Base-by-base conservation (phyloP, 2,888 invertebrate genomes). In the Antheraea yamamai region DNA sequence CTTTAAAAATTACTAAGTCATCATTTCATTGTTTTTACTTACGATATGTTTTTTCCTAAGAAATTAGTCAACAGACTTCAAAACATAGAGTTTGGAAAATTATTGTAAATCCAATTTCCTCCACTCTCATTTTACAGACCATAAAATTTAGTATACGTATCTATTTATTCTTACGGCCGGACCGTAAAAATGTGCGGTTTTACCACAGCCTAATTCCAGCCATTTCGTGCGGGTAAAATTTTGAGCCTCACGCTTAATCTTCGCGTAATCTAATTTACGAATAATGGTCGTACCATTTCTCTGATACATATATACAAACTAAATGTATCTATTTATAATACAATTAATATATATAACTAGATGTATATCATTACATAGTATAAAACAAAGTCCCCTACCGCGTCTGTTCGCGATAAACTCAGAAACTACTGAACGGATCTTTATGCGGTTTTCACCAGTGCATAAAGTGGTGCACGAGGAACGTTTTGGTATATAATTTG, bases 81-180 rank as follows among this genome's bases (percentile, higher is more conserved):
- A 18, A 35, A 51, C 55, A 68, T n/a, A 55, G 39, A n/a, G 20
- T 35, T 35, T 66, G 75, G 74, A 73, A 79, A 80, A 82, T 81
- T 83, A 83, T 80, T 79, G 80, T 80, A 80, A 80, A 82, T 83
- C 82, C 79, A 76, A 80, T 81, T 83, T 80, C 83, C 81, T 80
- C 76, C 75, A 77, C 80, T 73, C 81, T 81, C 78, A 81, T 81
- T 84, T 83, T 80, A 83, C 84, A 81, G 80, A 66, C 81, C 81
- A 84, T 84, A 84, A 84, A 84, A 82, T 81, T 80, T 81, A 80
- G 81, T 81, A 83, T 81, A 78, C 80, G 79, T 78, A 82, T 78
- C 80, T 81, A 79, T 81, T 84, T 83, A 83, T 82, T 82, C 81
- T 78, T 81, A 80, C 30, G 68, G 35, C 7, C 26, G 30, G 35